These are phyloP conservation scores for Drosophila mettleri DNA, from an alignment of 2,888 invertebrate species.

Conservation along the genomic window DNA sequence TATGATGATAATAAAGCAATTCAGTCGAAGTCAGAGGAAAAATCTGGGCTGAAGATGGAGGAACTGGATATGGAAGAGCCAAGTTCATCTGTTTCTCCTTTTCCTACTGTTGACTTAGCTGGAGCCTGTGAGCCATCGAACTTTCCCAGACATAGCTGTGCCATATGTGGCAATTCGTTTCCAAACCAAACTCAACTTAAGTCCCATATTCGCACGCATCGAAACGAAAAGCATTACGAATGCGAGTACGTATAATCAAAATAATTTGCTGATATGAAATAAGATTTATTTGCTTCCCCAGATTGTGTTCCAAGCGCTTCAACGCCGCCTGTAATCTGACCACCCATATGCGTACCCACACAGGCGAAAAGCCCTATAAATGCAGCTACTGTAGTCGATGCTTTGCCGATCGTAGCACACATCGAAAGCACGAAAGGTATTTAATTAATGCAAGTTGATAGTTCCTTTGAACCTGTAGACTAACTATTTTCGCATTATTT, in stretches of 20 bases:
- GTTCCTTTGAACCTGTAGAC: not conserved
- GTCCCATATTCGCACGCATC: conserved; percentile 50
- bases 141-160: conserved; percentile 40
- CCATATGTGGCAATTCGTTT: conserved; percentile 50
- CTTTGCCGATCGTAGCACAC: conserved; percentile 83
- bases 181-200: conserved; percentile 35
- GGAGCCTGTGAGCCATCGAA: conserved; percentile 31
- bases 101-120: conserved; percentile 35
- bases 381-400: conserved; percentile 74
- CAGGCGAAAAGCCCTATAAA: conserved; percentile 78
- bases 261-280: too few species aligned
- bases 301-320: conserved; percentile 74
- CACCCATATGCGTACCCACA: conserved; percentile 80
- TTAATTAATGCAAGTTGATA: not conserved
- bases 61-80: not conserved
- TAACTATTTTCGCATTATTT: not conserved
- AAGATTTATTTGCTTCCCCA: conserved; percentile 15
- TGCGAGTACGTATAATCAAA: conserved; percentile 57
- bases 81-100: not conserved
- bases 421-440: conserved; percentile 83
- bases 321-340: conserved; percentile 75
- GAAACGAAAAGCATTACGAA: conserved; percentile 45
- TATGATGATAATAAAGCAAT: not conserved
- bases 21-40: not conserved
- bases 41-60: not conserved